Conservation (phyloP, 2,113 vertebrate species). For the Apistogramma diplotaenia region DNA sequence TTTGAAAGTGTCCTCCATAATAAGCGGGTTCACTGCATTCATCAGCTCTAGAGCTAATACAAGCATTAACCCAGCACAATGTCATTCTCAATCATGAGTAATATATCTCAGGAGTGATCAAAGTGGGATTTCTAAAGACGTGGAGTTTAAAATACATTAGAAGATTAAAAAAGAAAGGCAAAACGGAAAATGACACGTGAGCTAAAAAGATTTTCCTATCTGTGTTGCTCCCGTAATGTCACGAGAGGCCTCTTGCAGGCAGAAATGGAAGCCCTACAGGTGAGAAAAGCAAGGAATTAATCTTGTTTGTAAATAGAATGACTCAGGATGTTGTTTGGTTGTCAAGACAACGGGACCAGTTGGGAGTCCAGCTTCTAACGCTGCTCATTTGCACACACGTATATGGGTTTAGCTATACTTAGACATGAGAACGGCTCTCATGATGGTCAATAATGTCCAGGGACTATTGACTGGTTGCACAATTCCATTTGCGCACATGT, state of each 20-base stretch:
- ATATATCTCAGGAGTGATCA: not conserved
- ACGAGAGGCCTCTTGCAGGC: not conserved
- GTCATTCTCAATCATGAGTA: slow-evolving; percentile 19
- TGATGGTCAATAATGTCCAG: slow-evolving; percentile 35
- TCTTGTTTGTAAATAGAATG: slow-evolving; percentile 35
- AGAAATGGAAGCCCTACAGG: not conserved
- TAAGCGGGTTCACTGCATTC: slow-evolving; percentile 37
- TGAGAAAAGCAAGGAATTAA: slow-evolving; percentile 31
- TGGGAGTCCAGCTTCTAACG: slow-evolving; percentile 1
- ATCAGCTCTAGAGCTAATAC: slow-evolving; percentile 13
- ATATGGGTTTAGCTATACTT: slow-evolving; percentile 16
- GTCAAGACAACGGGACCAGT: slow-evolving; percentile 22
- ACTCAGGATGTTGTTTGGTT: slow-evolving; percentile 24
- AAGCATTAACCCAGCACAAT: slow-evolving; percentile 32
- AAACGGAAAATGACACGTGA: not conserved
- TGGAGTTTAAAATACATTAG: not conserved
- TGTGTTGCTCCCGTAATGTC: not conserved
- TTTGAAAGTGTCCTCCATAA: slow-evolving; percentile 34
- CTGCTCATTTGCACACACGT: slow-evolving; percentile 4
- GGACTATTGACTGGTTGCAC: slow-evolving; percentile 36
- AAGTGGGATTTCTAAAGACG: not conserved
- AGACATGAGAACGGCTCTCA: slow-evolving; percentile 24
- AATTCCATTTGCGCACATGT: not conserved
- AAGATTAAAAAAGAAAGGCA: not conserved
- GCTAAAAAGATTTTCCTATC: not conserved